A percentile compares a stretch with the other conserved stretches of the same genome.
These are phyloP conservation scores for Cardinalis cardinalis DNA, from an alignment of 2,113 vertebrate species.

Conservation along the genomic window DNA sequence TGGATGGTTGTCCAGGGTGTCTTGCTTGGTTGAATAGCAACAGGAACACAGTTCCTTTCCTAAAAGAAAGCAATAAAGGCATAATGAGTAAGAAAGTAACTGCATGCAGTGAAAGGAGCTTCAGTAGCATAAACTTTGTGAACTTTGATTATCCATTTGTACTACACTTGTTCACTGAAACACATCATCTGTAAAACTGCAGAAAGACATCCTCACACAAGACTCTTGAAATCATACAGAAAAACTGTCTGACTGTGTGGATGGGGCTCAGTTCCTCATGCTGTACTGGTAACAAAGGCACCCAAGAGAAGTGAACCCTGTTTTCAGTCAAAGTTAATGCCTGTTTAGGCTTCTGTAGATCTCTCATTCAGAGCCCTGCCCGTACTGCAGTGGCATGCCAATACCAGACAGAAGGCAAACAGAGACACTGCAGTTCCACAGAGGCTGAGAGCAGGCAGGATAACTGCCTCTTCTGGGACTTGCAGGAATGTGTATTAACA, in stretches of 20 bases:
- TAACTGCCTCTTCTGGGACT: background rate
- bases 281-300: background rate
- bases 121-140: background rate
- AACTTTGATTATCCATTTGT: constrained; percentile 26
- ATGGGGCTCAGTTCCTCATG: background rate
- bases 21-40: background rate
- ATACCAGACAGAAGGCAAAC: background rate
- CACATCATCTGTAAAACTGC: background rate
- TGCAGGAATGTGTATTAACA: background rate
- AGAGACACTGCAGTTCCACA: background rate
- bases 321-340: background rate
- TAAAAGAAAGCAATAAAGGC: background rate
- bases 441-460: background rate
- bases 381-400: background rate
- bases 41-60: background rate
- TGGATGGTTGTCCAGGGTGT: background rate
- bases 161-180: background rate
- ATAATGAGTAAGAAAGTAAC: constrained; percentile 10
- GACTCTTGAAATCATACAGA: background rate
- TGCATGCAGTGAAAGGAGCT: background rate
- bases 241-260: background rate
- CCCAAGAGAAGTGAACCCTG: background rate
- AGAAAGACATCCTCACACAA: background rate
- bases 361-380: background rate
- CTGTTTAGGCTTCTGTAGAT: background rate